These are phyloP conservation scores for Polyommatus iphigenia DNA, from an alignment of 2,888 invertebrate genomes.

Conservation along the genomic window DNA sequence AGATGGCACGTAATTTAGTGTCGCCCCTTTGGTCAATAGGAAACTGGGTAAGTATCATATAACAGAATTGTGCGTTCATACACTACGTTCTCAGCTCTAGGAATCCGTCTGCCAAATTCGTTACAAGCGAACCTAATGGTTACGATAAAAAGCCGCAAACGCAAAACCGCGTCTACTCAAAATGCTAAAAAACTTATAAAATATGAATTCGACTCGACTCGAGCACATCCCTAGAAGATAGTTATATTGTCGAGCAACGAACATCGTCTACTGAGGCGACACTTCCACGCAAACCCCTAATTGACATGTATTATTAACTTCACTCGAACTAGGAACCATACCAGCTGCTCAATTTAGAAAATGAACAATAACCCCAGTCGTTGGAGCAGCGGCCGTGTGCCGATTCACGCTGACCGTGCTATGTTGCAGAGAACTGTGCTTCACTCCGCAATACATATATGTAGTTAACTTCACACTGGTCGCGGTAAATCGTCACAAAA, in stretches of 20 bases:
- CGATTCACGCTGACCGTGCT: neutral
- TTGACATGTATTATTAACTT: constrained; percentile 77
- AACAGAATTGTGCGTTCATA: constrained; percentile 77
- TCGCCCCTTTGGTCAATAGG: constrained; percentile 74
- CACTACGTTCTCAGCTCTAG: constrained; percentile 40
- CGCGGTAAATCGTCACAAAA: neutral
- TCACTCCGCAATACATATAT: neutral
- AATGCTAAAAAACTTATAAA: neutral
- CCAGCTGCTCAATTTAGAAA: constrained; percentile 80
- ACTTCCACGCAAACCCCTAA: constrained; percentile 78
- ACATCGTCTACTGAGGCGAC: constrained; percentile 62
- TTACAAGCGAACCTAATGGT: constrained; percentile 15
- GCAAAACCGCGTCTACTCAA: constrained; percentile 29
- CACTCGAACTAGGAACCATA: constrained; percentile 81
- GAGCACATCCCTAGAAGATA: constrained; percentile 12
- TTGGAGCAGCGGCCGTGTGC: constrained; percentile 34
- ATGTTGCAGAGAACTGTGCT: neutral
- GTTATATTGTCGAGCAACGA: constrained; percentile 41
- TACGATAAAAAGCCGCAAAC: constrained; percentile 25
- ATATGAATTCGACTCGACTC: constrained; percentile 10
- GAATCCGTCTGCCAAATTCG: constrained; percentile 9
- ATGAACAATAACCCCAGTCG: constrained; percentile 60
- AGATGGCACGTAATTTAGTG: constrained; percentile 80
- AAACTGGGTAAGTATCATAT: constrained; percentile 38
- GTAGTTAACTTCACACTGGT: neutral